A percentile compares a stretch with the other conserved stretches of the same genome.
Evolutionary conservation across 1,140 invertebrate species (phyloP).

Genomic region (Piezodorus guildinii): DNA sequence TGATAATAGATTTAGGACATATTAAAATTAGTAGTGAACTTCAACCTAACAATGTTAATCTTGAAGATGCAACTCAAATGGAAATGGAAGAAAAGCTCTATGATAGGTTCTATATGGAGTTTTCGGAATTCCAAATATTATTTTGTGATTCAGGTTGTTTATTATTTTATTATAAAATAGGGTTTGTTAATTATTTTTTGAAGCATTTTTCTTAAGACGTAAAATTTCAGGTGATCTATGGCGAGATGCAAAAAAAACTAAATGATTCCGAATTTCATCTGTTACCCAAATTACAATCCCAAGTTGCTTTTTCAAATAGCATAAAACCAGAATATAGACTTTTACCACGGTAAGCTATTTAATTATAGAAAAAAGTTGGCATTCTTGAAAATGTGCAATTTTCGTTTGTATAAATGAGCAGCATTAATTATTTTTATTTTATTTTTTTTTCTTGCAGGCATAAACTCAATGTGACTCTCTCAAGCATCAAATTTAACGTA

Average conservation of each 20-base stretch:
- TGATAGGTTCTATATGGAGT: slow-evolving; percentile 59
- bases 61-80: slow-evolving; percentile 69
- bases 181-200: slow-evolving; percentile 29
- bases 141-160: slow-evolving; percentile 41
- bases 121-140: slow-evolving; percentile 53
- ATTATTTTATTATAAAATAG: neutral
- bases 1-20: slow-evolving; percentile 61
- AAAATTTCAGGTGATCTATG: slow-evolving; percentile 53
- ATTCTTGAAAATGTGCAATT: neutral
- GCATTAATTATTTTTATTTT: neutral
- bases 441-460: slow-evolving; percentile 46
- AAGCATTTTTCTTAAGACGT: slow-evolving; percentile 36
- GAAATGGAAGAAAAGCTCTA: slow-evolving; percentile 72
- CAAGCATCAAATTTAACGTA: slow-evolving; percentile 61
- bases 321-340: slow-evolving; percentile 63
- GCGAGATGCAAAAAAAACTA: slow-evolving; percentile 53
- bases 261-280: slow-evolving; percentile 66
- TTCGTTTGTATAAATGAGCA: too few relatives aligned
- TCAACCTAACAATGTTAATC: slow-evolving; percentile 49
- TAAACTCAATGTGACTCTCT: slow-evolving; percentile 62
- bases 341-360: slow-evolving; percentile 46
- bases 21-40: slow-evolving; percentile 61
- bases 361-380: neutral
- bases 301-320: slow-evolving; percentile 60
- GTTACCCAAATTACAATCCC: slow-evolving; percentile 55